Percentiles rank a stretch among this genome's conserved stretches.
phyloP scores from a whole-genome alignment of 2,888 invertebrate genomes.

The Tiliacea aurago region DNA sequence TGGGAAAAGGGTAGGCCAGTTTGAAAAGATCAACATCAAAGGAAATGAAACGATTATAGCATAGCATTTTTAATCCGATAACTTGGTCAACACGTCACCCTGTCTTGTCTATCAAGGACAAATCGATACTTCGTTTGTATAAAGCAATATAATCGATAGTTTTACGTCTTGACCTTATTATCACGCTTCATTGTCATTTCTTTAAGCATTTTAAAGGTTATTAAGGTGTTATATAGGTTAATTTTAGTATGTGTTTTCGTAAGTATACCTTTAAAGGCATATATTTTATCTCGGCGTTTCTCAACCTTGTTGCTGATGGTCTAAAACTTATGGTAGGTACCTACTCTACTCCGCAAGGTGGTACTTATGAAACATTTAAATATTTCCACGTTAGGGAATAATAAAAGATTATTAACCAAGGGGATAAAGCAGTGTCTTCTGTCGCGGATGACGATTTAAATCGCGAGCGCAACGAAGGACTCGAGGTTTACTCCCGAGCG shows the following conservation, averaged over 20 bases:
- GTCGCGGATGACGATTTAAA: too few species aligned
- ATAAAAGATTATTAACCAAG: too few species aligned
- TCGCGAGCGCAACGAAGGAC: too few species aligned
- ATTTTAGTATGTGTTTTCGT: background rate
- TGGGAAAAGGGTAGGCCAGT: too few species aligned
- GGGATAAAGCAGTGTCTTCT: too few species aligned
- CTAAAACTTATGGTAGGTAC: too few species aligned
- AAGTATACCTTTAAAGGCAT: background rate
- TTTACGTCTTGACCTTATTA: constrained; percentile 38
- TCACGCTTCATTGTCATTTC: background rate
- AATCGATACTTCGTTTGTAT: constrained; percentile 24
- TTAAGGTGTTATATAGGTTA: too few species aligned
- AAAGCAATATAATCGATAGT: constrained; percentile 24
- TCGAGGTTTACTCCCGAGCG: too few species aligned
- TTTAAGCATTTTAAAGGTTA: too few species aligned
- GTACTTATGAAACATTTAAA: too few species aligned
- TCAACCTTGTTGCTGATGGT: background rate
- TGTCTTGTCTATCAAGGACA: constrained; percentile 10
- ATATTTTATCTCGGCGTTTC: background rate
- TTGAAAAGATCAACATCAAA: background rate
- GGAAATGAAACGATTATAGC: background rate
- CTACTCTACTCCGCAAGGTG: too few species aligned
- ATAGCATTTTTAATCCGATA: constrained; percentile 13
- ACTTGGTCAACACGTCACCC: background rate
- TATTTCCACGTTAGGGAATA: too few species aligned